A percentile compares a stretch with the other conserved stretches of the same genome.
phyloP scores from a whole-genome alignment of 1,140 invertebrate species.

The Melipona quadrifasciata region DNA sequence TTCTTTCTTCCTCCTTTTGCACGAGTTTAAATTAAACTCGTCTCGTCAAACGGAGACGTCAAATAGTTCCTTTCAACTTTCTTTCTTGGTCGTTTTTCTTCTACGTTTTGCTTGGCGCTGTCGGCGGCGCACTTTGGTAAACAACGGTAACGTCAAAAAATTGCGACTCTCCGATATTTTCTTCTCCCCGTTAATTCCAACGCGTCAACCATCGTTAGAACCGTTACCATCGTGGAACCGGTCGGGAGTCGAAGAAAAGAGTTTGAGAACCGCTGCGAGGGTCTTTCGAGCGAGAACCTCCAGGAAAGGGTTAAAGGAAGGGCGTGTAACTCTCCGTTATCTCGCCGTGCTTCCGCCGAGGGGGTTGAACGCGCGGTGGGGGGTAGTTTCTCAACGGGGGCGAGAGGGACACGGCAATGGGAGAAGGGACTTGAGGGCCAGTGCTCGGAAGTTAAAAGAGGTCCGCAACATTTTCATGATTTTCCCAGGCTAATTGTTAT shows the following conservation, averaged over 20 bases:
- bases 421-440: slow-evolving; percentile 60
- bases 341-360: slow-evolving; percentile 76
- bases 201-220: no score
- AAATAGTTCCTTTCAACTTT: neutral
- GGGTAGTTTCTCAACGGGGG: slow-evolving; percentile 54
- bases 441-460: slow-evolving; percentile 74
- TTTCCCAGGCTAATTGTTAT: slow-evolving; percentile 82
- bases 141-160: neutral
- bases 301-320: slow-evolving; percentile 75
- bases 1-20: no score
- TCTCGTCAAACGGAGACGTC: neutral
- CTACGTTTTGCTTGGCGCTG: no score
- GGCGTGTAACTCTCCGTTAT: slow-evolving; percentile 80
- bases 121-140: neutral
- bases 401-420: slow-evolving; percentile 48
- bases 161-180: neutral
- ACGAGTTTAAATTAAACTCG: slow-evolving; percentile 6
- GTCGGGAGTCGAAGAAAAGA: neutral
- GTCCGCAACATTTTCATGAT: slow-evolving; percentile 80
- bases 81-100: neutral
- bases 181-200: no score
- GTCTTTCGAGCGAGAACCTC: slow-evolving; percentile 57
- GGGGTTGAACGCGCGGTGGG: slow-evolving; percentile 53
- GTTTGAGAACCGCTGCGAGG: slow-evolving; percentile 65
- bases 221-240: neutral